Evolutionary conservation across 2,113 vertebrate species (phyloP).

Genomic region (Phodopus roborovskii): DNA sequence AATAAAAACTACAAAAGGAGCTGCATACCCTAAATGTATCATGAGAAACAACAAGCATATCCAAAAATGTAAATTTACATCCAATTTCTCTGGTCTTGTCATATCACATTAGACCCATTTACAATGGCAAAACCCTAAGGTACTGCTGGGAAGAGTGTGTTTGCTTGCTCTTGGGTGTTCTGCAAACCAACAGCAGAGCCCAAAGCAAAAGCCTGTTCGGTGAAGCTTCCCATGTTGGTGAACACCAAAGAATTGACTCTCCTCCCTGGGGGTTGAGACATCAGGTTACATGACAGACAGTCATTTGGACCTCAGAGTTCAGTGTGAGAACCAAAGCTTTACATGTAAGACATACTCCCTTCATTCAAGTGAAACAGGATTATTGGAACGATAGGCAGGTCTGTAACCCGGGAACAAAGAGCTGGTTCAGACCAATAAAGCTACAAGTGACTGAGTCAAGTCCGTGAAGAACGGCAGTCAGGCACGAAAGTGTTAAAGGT

Average conservation of each 20-base stretch:
- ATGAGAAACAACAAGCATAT: conserved; percentile 91
- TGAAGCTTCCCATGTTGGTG: conserved; percentile 78
- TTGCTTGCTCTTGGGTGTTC: conserved; percentile 77
- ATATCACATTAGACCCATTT: conserved; percentile 91
- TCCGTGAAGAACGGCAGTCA: conserved; percentile 77
- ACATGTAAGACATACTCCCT: conserved; percentile 85
- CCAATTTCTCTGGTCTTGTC: conserved; percentile 89
- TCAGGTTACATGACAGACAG: conserved; percentile 79
- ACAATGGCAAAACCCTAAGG: conserved; percentile 89
- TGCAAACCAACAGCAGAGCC: conserved; percentile 75
- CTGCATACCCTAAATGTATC: conserved; percentile 91
- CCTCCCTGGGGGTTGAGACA: conserved; percentile 75
- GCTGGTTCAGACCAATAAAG: conserved; percentile 83
- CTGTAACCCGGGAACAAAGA: conserved; percentile 83
- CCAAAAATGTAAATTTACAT: conserved; percentile 92
- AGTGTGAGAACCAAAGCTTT: conserved; percentile 83
- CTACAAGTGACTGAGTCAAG: conserved; percentile 80
- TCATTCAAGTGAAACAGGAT: conserved; percentile 89
- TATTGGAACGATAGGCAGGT: conserved; percentile 84
- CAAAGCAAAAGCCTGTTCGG: conserved; percentile 77
- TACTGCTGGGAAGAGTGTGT: conserved; percentile 80
- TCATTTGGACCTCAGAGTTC: conserved; percentile 86
- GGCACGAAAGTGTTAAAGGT: conserved; percentile 73
- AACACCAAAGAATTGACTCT: conserved; percentile 73
- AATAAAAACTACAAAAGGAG: conserved; percentile 93